A percentile compares a stretch with the other conserved stretches of the same genome.
Conservation (phyloP, 1,140 invertebrate genomes). For the Pomacea maculata region DNA sequence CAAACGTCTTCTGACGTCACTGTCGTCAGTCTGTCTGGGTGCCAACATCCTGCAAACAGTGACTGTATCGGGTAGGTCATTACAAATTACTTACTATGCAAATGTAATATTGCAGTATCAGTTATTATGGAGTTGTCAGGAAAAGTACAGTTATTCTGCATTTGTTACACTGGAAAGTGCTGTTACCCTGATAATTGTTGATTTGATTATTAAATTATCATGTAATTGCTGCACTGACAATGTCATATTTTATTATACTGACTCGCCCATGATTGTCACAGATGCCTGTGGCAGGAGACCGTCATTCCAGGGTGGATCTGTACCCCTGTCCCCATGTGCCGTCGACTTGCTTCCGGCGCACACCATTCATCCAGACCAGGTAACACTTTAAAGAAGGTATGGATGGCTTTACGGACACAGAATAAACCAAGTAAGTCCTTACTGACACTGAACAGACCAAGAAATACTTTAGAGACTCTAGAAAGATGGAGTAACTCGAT, state of each 20-base stretch:
- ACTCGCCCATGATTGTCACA: background rate
- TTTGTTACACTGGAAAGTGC: background rate
- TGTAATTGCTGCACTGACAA: background rate
- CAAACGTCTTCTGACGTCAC: background rate
- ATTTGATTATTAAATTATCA: no score
- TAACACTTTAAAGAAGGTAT: background rate
- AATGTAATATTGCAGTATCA: no score
- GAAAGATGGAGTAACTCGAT: no score
- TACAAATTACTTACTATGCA: no score
- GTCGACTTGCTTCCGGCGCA: constrained; percentile 11
- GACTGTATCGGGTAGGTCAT: background rate
- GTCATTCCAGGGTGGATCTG: background rate
- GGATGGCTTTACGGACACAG: no score
- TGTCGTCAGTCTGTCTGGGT: constrained; percentile 11
- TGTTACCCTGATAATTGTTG: background rate
- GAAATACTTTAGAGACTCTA: no score
- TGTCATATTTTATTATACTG: background rate
- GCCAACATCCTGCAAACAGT: constrained; percentile 2
- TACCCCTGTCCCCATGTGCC: constrained; percentile 5
- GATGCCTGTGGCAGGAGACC: background rate
- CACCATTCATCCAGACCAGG: background rate
- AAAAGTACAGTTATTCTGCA: background rate
- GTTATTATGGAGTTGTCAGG: no score
- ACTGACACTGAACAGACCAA: no score
- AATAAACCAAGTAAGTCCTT: no score